phyloP scores from a whole-genome alignment of 2,888 invertebrate species.

The Noctua pronuba region DNA sequence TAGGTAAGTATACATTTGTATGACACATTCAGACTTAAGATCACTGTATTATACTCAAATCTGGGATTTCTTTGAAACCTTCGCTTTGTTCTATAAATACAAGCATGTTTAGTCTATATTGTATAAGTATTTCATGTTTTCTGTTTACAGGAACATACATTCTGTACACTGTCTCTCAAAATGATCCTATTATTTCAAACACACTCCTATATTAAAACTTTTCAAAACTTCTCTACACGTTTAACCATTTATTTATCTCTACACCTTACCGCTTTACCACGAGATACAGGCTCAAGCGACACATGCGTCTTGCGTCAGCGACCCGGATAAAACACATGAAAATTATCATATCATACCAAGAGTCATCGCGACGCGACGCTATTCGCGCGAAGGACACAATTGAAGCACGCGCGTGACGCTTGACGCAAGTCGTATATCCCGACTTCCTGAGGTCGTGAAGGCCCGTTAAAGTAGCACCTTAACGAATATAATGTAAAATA shows the following conservation, averaged over 20 bases:
- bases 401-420: not conserved
- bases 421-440: not conserved
- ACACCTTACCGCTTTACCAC: not conserved
- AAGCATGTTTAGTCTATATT: conserved; percentile 52
- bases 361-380: not conserved
- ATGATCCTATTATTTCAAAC: conserved; percentile 10
- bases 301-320: not conserved
- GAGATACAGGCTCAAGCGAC: not conserved
- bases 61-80: conserved; percentile 30
- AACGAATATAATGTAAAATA: conserved; percentile 9
- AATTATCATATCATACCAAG: not conserved
- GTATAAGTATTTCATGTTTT: conserved; percentile 11
- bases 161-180: conserved; percentile 2
- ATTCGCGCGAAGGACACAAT: not conserved
- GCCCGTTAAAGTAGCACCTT: not conserved
- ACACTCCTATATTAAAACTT: conserved; percentile 1
- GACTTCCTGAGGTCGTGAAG: not conserved
- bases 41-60: conserved; percentile 43
- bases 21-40: conserved; percentile 30
- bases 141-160: conserved; percentile 9
- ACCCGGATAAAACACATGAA: not conserved
- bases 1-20: conserved; percentile 41
- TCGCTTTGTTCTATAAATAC: conserved; percentile 31
- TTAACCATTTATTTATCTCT: not conserved
- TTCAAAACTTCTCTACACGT: not conserved